Evolutionary conservation across 2,113 vertebrate genomes (phyloP).

Genomic region (Megaceryle torquata): DNA sequence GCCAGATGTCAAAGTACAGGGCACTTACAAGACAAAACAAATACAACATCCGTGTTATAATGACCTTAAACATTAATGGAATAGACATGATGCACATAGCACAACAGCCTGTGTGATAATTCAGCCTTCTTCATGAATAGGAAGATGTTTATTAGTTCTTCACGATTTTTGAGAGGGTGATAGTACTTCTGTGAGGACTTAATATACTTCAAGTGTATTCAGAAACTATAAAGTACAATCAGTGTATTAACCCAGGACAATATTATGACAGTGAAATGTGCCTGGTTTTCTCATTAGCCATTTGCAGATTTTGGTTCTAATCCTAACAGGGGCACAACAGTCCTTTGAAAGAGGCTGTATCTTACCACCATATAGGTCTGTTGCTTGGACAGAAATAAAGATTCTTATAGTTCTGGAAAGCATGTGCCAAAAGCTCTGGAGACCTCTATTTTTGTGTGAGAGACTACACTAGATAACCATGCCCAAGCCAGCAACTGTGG

Average conservation of each 20-base stretch:
- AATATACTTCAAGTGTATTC: background rate
- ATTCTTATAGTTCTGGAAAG: slow-evolving; percentile 77
- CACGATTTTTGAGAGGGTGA: background rate
- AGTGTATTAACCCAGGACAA: background rate
- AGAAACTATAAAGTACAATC: background rate
- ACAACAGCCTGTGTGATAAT: background rate
- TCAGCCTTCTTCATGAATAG: background rate
- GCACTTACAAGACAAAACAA: background rate
- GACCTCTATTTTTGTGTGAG: slow-evolving; percentile 70
- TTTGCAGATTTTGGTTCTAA: background rate
- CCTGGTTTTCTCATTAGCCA: background rate
- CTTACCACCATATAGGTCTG: background rate
- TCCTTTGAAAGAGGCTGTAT: background rate
- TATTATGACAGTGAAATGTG: background rate
- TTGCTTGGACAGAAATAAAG: slow-evolving; percentile 73
- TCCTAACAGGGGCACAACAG: background rate
- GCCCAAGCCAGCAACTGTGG: slow-evolving; percentile 32
- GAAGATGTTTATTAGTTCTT: background rate
- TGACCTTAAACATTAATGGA: background rate
- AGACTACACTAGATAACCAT: slow-evolving; percentile 66
- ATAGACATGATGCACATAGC: background rate
- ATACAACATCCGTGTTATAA: background rate
- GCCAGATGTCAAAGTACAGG: background rate
- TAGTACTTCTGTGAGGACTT: background rate
- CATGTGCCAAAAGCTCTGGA: slow-evolving; percentile 69